phyloP scores from a whole-genome alignment of 2,797 vertebrate genomes.

The Numenius phaeopus region DNA sequence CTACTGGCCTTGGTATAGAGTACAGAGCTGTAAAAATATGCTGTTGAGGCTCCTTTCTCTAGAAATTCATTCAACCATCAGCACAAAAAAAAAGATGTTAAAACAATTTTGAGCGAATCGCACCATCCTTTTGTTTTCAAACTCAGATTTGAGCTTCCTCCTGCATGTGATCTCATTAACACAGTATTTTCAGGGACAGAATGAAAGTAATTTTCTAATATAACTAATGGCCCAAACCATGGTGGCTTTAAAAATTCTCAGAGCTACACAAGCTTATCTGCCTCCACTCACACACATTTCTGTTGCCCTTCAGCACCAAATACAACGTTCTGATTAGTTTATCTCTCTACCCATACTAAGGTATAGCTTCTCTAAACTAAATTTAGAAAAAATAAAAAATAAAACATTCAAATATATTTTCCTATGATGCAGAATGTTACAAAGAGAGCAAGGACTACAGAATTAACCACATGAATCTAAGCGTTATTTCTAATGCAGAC shows the following conservation, averaged over 20 bases:
- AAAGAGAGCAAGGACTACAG: background rate
- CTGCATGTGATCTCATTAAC: background rate
- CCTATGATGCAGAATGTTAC: background rate
- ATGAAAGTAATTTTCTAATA: background rate
- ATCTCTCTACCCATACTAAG: background rate
- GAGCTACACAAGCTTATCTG: background rate
- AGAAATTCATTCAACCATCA: background rate
- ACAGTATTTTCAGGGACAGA: background rate
- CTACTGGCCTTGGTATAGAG: background rate
- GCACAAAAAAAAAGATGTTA: background rate
- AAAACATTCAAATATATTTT: background rate
- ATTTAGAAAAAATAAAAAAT: background rate
- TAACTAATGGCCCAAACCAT: background rate
- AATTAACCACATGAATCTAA: slow-evolving; percentile 1
- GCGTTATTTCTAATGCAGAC: background rate
- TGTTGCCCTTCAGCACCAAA: background rate
- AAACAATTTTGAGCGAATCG: background rate
- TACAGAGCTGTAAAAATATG: background rate
- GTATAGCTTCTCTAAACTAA: background rate
- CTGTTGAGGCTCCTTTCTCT: background rate
- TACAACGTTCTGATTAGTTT: background rate
- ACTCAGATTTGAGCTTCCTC: background rate
- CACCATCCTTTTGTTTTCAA: background rate
- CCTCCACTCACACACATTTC: background rate
- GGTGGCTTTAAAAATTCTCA: background rate